Percentiles rank a stretch among this genome's conserved stretches.
phyloP scores from a whole-genome alignment of 2,113 vertebrate genomes.

The Poeciliopsis retropinna region DNA sequence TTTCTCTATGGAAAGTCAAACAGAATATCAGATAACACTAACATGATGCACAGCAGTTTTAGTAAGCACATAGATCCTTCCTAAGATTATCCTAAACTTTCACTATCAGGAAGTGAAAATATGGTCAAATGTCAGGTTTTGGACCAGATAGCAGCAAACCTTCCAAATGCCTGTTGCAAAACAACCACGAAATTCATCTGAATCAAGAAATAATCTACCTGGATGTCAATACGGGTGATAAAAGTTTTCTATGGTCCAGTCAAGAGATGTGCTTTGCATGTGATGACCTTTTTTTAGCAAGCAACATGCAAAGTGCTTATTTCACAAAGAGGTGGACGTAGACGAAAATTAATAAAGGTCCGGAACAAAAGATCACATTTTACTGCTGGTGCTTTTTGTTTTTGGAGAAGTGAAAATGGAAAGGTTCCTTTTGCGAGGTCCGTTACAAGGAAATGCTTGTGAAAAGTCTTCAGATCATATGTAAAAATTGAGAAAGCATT shows the following conservation, averaged over 20 bases:
- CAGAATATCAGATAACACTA: background rate
- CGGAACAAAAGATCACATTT: constrained; percentile 7
- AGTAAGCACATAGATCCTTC: background rate
- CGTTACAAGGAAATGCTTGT: background rate
- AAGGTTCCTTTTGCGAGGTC: background rate
- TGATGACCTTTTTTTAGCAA: background rate
- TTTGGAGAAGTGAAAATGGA: background rate
- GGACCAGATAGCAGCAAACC: constrained; percentile 14
- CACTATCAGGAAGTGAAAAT: constrained; percentile 56
- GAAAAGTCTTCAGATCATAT: background rate
- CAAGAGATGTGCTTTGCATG: background rate
- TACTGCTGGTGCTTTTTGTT: background rate
- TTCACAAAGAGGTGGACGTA: background rate
- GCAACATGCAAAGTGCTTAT: constrained; percentile 13
- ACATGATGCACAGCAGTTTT: background rate
- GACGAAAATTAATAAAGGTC: constrained; percentile 7
- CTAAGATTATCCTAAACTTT: constrained; percentile 13
- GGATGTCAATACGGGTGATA: background rate
- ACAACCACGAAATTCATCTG: constrained; percentile 1
- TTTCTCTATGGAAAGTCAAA: background rate
- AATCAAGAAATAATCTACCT: background rate
- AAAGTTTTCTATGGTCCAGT: background rate
- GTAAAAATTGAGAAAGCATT: background rate
- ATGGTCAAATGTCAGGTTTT: constrained; percentile 33
- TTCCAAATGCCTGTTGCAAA: constrained; percentile 26